A percentile compares a stretch with the other conserved stretches of the same genome.
These are phyloP conservation scores for Cheilosia pagana DNA, from an alignment of 2,888 invertebrate genomes.

Conservation along the genomic window DNA sequence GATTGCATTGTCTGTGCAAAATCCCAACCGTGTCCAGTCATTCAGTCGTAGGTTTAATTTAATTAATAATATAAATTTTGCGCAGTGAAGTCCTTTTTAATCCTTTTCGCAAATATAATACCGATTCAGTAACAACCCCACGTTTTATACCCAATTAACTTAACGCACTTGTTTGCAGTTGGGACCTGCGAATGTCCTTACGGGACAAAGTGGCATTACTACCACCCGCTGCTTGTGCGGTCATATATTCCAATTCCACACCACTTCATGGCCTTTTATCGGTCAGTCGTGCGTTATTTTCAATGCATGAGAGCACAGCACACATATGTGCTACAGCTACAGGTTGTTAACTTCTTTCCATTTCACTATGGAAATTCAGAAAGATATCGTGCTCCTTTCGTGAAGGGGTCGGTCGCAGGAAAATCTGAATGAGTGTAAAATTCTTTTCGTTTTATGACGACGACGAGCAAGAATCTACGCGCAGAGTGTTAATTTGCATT, in stretches of 20 bases:
- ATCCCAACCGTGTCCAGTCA: slow-evolving; percentile 66
- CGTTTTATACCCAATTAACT: slow-evolving; percentile 69
- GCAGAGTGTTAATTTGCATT: slow-evolving; percentile 67
- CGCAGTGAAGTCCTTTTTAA: slow-evolving; percentile 65
- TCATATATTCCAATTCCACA: slow-evolving; percentile 18
- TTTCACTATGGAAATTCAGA: slow-evolving; percentile 10
- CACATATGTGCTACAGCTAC: slow-evolving; percentile 46
- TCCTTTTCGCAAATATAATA: slow-evolving; percentile 67
- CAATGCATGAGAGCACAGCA: neutral
- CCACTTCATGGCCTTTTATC: slow-evolving; percentile 55
- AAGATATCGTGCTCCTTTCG: neutral
- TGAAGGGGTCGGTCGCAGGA: neutral
- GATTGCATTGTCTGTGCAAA: slow-evolving; percentile 51
- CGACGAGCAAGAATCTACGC: slow-evolving; percentile 6
- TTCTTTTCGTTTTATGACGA: slow-evolving; percentile 11
- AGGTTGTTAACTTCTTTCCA: slow-evolving; percentile 33
- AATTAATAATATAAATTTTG: slow-evolving; percentile 75
- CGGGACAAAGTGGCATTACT: slow-evolving; percentile 30
- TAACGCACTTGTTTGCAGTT: slow-evolving; percentile 74
- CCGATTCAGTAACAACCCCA: slow-evolving; percentile 48
- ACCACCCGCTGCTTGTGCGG: slow-evolving; percentile 22
- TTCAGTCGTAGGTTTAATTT: slow-evolving; percentile 69
- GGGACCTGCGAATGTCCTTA: slow-evolving; percentile 58
- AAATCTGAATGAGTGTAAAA: slow-evolving; percentile 25
- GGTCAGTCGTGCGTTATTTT: slow-evolving; percentile 61